phyloP scores from a whole-genome alignment of 2,113 vertebrate species.

The Neolamprologus ventralis region DNA sequence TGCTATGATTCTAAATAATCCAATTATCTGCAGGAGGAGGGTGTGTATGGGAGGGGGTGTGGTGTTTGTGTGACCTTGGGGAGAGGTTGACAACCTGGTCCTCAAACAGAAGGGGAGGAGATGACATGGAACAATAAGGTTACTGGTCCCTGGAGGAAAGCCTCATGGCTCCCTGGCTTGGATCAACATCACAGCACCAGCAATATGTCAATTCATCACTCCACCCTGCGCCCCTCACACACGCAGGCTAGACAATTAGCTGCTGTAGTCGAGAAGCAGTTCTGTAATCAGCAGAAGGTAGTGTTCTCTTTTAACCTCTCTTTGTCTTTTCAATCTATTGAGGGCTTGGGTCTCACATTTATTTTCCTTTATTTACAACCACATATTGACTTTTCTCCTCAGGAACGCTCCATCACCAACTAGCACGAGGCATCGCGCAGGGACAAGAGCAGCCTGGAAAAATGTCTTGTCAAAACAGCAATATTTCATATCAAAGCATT shows the following conservation, averaged over 20 bases:
- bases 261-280: conserved; percentile 8
- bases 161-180: conserved; percentile 43
- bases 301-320: neutral
- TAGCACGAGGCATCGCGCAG: conserved; percentile 4
- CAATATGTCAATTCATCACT: conserved; percentile 61
- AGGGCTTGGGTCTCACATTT: conserved; percentile 40
- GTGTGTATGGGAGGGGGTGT: neutral
- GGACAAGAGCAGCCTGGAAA: conserved; percentile 25
- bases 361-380: conserved; percentile 59
- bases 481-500: conserved; percentile 51
- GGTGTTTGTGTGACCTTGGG: conserved; percentile 60
- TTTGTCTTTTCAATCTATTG: conserved; percentile 15
- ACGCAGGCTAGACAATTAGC: conserved; percentile 44
- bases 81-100: conserved; percentile 64
- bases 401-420: conserved; percentile 29
- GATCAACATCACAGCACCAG: conserved; percentile 56
- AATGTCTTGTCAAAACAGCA: conserved; percentile 52
- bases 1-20: conserved; percentile 65
- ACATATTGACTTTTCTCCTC: conserved; percentile 55
- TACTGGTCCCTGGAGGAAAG: conserved; percentile 50
- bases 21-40: conserved; percentile 46
- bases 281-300: conserved; percentile 38
- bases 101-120: conserved; percentile 59
- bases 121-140: conserved; percentile 66
- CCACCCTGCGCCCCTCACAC: neutral